phyloP scores from a whole-genome alignment of 2,888 invertebrate species.

The Dasypogon diadema region DNA sequence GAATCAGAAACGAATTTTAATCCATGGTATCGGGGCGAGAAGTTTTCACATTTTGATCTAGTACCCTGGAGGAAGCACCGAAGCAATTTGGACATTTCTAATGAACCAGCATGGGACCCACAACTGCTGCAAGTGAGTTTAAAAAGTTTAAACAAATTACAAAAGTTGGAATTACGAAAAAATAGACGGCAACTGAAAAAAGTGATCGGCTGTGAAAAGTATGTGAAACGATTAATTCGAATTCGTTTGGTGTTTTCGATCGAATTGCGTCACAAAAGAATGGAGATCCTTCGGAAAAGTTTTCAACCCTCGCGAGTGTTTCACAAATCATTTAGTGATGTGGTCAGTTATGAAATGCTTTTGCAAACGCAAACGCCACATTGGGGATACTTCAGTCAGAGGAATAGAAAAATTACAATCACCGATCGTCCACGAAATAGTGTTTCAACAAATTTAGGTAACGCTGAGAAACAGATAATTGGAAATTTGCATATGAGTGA shows the following conservation, averaged over 20 bases:
- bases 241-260: slow-evolving; percentile 77
- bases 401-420: slow-evolving; percentile 44
- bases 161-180: slow-evolving; percentile 65
- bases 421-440: no score
- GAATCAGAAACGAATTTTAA: slow-evolving; percentile 64
- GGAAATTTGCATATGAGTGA: slow-evolving; percentile 3
- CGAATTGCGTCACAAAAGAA: slow-evolving; percentile 71
- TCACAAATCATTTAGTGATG: slow-evolving; percentile 47
- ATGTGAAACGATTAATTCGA: slow-evolving; percentile 71
- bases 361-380: slow-evolving; percentile 58
- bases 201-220: slow-evolving; percentile 52
- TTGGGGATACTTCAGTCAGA: slow-evolving; percentile 65
- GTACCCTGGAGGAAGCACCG: slow-evolving; percentile 66
- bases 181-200: slow-evolving; percentile 67
- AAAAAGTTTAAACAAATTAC: slow-evolving; percentile 61
- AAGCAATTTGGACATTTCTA: slow-evolving; percentile 61
- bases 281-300: slow-evolving; percentile 64
- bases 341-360: slow-evolving; percentile 48
- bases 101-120: slow-evolving; percentile 62
- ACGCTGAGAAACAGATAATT: slow-evolving; percentile 1
- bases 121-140: slow-evolving; percentile 52
- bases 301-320: slow-evolving; percentile 63
- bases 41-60: slow-evolving; percentile 66
- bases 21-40: slow-evolving; percentile 63
- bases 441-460: background rate